Conservation (phyloP, 2,113 vertebrate genomes). For the Myotis lucifugus region DNA sequence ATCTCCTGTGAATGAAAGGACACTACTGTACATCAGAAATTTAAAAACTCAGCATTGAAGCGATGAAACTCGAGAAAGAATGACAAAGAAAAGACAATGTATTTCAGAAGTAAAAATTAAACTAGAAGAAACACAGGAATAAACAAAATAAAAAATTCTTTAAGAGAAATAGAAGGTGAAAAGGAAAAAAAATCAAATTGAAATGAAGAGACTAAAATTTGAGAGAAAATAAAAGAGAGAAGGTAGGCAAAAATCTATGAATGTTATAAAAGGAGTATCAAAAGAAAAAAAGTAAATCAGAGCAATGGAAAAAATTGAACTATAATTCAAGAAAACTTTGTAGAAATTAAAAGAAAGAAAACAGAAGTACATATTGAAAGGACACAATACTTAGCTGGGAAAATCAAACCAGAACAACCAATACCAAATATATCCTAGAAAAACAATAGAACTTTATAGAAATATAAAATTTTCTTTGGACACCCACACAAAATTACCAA, state of each 20-base stretch:
- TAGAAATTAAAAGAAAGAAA: neutral
- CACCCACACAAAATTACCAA: neutral
- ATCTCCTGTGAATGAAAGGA: neutral
- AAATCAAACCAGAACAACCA: neutral
- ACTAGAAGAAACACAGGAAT: neutral
- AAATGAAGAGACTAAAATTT: neutral
- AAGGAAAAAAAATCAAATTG: neutral
- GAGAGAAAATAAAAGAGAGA: neutral
- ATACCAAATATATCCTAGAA: neutral
- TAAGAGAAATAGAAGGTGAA: neutral
- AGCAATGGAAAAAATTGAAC: neutral
- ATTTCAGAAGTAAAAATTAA: constrained; percentile 39
- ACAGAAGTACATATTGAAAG: neutral
- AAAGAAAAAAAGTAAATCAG: neutral
- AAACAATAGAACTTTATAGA: neutral
- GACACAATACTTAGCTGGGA: neutral
- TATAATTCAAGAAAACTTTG: constrained; percentile 18
- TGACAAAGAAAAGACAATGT: neutral
- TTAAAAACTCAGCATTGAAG: neutral
- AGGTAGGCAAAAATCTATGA: neutral
- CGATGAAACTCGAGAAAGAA: neutral
- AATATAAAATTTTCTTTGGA: neutral
- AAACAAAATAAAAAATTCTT: constrained; percentile 38
- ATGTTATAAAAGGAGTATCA: neutral
- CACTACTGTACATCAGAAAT: neutral